These are phyloP conservation scores for Ornithoptera priamus DNA, from an alignment of 2,888 invertebrate species.

Conservation along the genomic window DNA sequence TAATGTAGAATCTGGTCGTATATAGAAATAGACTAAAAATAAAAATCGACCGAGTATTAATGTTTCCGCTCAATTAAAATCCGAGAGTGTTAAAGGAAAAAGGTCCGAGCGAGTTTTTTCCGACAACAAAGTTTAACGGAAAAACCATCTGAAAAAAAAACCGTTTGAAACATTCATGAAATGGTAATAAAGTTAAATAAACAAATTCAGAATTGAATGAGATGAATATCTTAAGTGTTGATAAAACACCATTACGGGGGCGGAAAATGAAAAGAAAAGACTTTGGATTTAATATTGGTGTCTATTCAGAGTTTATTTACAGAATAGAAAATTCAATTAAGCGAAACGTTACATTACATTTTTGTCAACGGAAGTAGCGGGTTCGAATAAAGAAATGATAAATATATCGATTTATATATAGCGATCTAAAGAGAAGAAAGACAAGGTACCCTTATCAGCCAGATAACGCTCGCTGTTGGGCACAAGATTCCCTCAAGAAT, in stretches of 20 bases:
- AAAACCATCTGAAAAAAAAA: conserved; percentile 10
- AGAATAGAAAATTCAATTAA: not conserved
- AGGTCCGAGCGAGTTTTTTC: not conserved
- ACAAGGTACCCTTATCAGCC: no score
- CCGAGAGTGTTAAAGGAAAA: not conserved
- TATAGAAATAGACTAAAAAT: no score
- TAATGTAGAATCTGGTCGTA: no score
- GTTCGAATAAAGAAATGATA: no score
- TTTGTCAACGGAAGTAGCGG: no score
- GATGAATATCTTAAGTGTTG: conserved; percentile 23
- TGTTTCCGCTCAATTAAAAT: not conserved
- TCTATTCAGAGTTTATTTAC: not conserved
- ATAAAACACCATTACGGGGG: conserved; percentile 4
- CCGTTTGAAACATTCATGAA: conserved; percentile 26
- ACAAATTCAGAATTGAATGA: conserved; percentile 23
- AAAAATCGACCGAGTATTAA: not conserved
- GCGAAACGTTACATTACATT: no score
- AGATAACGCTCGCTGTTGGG: no score
- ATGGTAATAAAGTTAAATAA: conserved; percentile 27
- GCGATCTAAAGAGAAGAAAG: no score
- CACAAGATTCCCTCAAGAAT: no score
- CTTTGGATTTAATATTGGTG: not conserved
- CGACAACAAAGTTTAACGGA: not conserved
- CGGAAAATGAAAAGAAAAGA: no score
- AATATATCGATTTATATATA: no score